phyloP scores from a whole-genome alignment of 2,797 vertebrate species.

The Xenentodon cancila region DNA sequence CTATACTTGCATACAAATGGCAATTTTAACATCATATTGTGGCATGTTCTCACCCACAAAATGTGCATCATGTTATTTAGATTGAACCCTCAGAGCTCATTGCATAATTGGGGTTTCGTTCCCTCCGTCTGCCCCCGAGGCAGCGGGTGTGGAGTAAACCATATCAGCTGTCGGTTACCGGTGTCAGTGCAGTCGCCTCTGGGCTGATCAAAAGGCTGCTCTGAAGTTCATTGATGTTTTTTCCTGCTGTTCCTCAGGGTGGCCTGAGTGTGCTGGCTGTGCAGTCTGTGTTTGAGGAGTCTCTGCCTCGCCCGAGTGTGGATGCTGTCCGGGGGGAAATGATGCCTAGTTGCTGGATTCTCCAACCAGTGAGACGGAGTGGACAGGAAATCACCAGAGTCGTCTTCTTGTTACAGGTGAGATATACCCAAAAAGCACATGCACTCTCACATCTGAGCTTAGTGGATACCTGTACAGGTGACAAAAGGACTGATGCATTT shows the following conservation, averaged over 20 bases:
- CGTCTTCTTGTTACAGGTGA: conserved; percentile 92
- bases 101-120: conserved; percentile 11
- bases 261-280: conserved; percentile 87
- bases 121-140: conserved; percentile 26
- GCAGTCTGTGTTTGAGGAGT: conserved; percentile 93
- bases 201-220: conserved; percentile 40
- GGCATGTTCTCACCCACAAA: conserved; percentile 8
- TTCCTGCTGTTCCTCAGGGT: conserved; percentile 80
- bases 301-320: conserved; percentile 89
- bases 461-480: no score
- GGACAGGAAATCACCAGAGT: conserved; percentile 88
- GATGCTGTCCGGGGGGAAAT: conserved; percentile 92
- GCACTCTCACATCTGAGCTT: background rate
- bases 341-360: conserved; percentile 94
- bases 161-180: conserved; percentile 35
- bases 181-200: conserved; percentile 30
- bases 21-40: background rate
- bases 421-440: background rate
- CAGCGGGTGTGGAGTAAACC: conserved; percentile 23
- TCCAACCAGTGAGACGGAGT: conserved; percentile 84
- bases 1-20: conserved; percentile 8
- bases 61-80: conserved; percentile 26
- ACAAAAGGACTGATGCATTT: no score
- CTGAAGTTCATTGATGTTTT: conserved; percentile 39
- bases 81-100: conserved; percentile 2